phyloP scores from a whole-genome alignment of 2,113 vertebrate genomes.

The Pelecanus crispus region DNA sequence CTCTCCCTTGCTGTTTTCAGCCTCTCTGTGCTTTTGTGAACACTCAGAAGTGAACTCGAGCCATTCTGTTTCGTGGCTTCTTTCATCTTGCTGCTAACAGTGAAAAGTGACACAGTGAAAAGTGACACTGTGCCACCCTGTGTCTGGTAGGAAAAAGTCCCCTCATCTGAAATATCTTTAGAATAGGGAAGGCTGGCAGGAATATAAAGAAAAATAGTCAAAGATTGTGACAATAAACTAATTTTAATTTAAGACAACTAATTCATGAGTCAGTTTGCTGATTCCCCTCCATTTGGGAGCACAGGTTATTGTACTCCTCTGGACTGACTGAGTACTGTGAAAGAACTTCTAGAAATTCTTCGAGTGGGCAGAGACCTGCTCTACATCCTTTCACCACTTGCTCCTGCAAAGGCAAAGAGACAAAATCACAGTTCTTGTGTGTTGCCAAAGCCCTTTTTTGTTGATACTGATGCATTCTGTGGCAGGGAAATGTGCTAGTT shows the following conservation, averaged over 20 bases:
- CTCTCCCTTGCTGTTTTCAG: background rate
- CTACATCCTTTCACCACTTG: slow-evolving; percentile 84
- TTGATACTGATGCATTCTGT: background rate
- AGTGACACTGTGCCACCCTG: slow-evolving; percentile 25
- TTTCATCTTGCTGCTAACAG: background rate
- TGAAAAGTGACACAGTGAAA: slow-evolving; percentile 7
- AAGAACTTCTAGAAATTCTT: slow-evolving; percentile 80
- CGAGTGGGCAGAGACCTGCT: slow-evolving; percentile 82
- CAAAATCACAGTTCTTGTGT: background rate
- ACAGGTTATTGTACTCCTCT: slow-evolving; percentile 76
- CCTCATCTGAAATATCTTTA: background rate
- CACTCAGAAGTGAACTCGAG: background rate
- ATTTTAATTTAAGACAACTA: slow-evolving; percentile 53
- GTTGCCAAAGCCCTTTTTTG: background rate
- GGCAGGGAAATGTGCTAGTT: background rate
- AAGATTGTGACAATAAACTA: background rate
- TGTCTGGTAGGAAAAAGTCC: background rate
- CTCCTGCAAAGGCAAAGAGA: slow-evolving; percentile 73
- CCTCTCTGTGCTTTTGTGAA: background rate
- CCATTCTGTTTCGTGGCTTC: background rate
- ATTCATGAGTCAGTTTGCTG: background rate
- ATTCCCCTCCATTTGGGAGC: slow-evolving; percentile 48
- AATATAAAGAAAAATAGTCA: background rate
- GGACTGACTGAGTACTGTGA: slow-evolving; percentile 69
- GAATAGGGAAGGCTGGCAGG: background rate